phyloP scores from a whole-genome alignment of 2,113 vertebrate species.

The Tragelaphus strepsiceros region DNA sequence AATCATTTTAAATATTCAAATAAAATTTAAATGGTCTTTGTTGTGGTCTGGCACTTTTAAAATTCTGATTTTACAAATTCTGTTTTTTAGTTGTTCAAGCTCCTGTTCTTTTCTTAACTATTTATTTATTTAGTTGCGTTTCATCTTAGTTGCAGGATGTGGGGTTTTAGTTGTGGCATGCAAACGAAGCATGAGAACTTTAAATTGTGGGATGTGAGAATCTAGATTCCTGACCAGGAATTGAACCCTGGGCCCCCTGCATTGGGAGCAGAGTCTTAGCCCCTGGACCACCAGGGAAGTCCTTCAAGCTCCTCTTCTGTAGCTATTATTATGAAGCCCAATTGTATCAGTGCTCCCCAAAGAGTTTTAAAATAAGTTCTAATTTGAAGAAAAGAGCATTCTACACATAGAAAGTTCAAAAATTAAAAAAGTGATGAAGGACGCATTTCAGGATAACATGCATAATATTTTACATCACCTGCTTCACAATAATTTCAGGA shows the following conservation, averaged over 20 bases:
- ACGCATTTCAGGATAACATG: neutral
- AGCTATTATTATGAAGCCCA: neutral
- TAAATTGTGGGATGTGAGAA: neutral
- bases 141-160: neutral
- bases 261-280: neutral
- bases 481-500: neutral
- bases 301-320: neutral
- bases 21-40: neutral
- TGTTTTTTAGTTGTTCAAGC: neutral
- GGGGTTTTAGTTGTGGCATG: neutral
- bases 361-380: neutral
- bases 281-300: neutral
- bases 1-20: neutral
- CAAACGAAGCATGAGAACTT: neutral
- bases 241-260: neutral
- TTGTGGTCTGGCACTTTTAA: neutral
- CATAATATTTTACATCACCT: neutral
- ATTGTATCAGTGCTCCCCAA: neutral
- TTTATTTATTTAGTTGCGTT: neutral
- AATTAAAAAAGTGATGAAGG: neutral
- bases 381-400: slow-evolving; percentile 4
- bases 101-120: neutral
- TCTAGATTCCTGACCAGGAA: neutral
- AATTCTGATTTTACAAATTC: neutral
- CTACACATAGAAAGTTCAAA: neutral